Evolutionary conservation across 2,113 vertebrate genomes (phyloP).

Genomic region (Sapajus apella): DNA sequence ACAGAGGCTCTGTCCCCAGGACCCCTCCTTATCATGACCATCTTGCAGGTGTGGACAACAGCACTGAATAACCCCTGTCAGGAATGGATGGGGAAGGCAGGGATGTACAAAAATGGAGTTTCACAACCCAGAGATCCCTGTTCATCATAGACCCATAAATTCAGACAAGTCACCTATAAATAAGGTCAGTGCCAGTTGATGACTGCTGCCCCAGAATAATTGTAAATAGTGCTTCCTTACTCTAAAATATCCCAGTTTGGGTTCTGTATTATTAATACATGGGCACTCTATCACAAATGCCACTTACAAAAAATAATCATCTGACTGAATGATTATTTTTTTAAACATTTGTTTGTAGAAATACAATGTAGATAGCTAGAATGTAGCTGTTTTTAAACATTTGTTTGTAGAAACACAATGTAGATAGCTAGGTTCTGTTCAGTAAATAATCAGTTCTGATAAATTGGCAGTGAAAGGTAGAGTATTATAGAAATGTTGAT

Average conservation of each 20-base stretch:
- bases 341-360: too few relatives aligned
- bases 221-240: neutral
- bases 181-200: neutral
- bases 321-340: neutral
- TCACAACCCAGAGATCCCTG: neutral
- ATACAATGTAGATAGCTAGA: neutral
- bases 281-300: neutral
- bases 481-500: neutral
- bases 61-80: neutral
- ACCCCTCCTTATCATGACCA: neutral
- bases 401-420: too few relatives aligned
- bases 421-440: neutral
- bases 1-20: neutral
- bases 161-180: neutral
- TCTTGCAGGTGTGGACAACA: neutral
- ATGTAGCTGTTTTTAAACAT: too few relatives aligned
- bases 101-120: neutral
- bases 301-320: conserved; percentile 14
- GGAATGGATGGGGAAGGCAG: neutral
- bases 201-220: neutral
- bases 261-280: neutral
- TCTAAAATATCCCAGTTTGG: neutral
- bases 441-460: neutral
- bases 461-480: conserved; percentile 4
- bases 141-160: neutral